Evolutionary conservation across 92 coral and sea anemone species (phyloP).

Genomic region (Plumapathes pennacea): DNA sequence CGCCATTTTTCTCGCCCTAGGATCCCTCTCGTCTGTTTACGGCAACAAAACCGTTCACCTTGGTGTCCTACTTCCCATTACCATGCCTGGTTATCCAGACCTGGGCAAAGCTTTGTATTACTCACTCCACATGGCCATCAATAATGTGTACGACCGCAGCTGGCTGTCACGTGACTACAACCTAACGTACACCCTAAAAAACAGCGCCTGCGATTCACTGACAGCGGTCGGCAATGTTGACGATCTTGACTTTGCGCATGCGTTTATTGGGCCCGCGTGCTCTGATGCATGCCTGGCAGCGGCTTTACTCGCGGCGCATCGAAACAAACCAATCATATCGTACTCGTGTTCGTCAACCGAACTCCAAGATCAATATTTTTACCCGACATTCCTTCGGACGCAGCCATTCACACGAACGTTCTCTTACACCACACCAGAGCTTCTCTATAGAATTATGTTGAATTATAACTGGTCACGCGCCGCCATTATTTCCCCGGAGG

Average conservation of each 20-base stretch:
- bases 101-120: conserved; percentile 59
- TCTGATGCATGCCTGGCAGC: conserved; percentile 63
- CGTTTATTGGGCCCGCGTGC: conserved; percentile 83
- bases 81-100: conserved; percentile 20
- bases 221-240: conserved; percentile 46
- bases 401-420: conserved; percentile 74
- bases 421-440: conserved; percentile 43
- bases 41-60: conserved; percentile 26
- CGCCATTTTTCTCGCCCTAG: no score
- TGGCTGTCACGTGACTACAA: conserved; percentile 43
- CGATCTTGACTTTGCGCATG: conserved; percentile 37
- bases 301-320: conserved; percentile 58
- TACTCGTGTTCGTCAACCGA: conserved; percentile 78
- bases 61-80: conserved; percentile 61
- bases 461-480: conserved; percentile 59
- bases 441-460: conserved; percentile 34
- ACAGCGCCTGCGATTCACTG: conserved; percentile 55
- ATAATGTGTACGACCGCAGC: conserved; percentile 30
- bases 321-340: conserved; percentile 82
- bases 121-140: conserved; percentile 51
- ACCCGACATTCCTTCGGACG: conserved; percentile 76
- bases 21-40: no score
- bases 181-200: conserved; percentile 45
- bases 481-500: conserved; percentile 65
- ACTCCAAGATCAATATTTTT: conserved; percentile 41